These are phyloP conservation scores for Hemicordylus capensis DNA, from an alignment of 2,113 vertebrate species.

Conservation along the genomic window DNA sequence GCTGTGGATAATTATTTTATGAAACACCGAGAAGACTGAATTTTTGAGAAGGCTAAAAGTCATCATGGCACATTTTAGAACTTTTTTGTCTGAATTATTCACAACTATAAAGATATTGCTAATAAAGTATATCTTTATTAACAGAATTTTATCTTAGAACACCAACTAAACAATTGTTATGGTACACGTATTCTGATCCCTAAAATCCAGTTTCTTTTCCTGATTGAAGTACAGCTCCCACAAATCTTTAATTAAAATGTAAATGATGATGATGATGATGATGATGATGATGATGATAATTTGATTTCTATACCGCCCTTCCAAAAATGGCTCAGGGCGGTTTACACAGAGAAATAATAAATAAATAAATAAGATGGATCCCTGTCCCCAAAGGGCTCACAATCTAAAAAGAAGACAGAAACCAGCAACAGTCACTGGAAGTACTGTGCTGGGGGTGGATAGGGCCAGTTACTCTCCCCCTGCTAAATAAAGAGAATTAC, in stretches of 20 bases:
- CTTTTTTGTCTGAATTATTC: neutral
- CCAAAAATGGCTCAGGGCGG: too few relatives aligned
- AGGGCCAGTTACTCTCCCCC: too few relatives aligned
- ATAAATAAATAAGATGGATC: too few relatives aligned
- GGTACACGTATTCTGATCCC: neutral
- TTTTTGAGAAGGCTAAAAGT: neutral
- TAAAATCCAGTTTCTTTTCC: neutral
- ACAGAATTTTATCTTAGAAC: neutral
- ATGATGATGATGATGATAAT: too few relatives aligned
- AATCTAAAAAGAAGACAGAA: too few relatives aligned
- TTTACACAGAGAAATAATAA: too few relatives aligned
- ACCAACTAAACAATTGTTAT: neutral
- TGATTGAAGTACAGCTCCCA: neutral
- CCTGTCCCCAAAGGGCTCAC: too few relatives aligned
- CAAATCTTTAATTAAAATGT: constrained; percentile 11
- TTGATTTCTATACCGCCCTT: too few relatives aligned
- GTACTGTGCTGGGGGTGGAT: too few relatives aligned
- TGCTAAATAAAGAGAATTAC: too few relatives aligned
- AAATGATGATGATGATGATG: constrained; percentile 29
- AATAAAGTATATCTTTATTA: constrained; percentile 16
- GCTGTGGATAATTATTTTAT: neutral
- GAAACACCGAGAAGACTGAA: neutral
- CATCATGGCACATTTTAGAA: constrained; percentile 46
- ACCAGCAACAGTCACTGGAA: too few relatives aligned
- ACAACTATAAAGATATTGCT: neutral